Evolutionary conservation across 1,140 invertebrate species (phyloP).

Genomic region (Ylistrum balloti): DNA sequence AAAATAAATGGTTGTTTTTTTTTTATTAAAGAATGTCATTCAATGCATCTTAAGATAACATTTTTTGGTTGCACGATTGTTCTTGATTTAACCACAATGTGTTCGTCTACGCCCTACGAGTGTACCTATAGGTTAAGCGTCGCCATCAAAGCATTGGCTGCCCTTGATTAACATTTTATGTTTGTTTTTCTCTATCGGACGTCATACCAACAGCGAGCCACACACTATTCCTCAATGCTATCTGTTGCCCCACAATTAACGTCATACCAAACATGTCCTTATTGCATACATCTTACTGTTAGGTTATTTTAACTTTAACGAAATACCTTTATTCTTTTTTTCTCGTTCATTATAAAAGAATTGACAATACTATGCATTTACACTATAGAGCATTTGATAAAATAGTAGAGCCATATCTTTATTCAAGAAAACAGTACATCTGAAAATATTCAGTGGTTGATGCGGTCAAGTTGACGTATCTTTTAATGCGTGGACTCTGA

Average conservation of each 20-base stretch:
- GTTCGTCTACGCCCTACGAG: not conserved
- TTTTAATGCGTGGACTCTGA: not conserved
- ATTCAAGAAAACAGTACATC: no score
- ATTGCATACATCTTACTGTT: not conserved
- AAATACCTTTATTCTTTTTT: not conserved
- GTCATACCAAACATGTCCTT: not conserved
- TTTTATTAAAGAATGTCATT: not conserved
- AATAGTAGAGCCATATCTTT: no score
- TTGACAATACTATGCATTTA: no score
- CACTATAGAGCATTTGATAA: no score
- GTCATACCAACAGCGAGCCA: constrained; percentile 1
- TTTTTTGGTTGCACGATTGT: not conserved
- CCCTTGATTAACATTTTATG: not conserved
- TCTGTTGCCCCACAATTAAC: constrained; percentile 38
- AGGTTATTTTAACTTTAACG: no score
- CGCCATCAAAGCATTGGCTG: not conserved
- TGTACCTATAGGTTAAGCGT: not conserved
- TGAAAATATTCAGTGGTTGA: not conserved
- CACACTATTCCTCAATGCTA: constrained; percentile 1
- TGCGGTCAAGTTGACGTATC: not conserved
- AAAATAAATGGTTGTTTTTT: not conserved
- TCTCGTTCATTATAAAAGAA: not conserved
- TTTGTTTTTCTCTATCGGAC: not conserved
- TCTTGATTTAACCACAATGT: not conserved
- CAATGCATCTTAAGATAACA: not conserved